phyloP scores from a whole-genome alignment of 2,113 vertebrate genomes.

The Sigmodon hispidus region DNA sequence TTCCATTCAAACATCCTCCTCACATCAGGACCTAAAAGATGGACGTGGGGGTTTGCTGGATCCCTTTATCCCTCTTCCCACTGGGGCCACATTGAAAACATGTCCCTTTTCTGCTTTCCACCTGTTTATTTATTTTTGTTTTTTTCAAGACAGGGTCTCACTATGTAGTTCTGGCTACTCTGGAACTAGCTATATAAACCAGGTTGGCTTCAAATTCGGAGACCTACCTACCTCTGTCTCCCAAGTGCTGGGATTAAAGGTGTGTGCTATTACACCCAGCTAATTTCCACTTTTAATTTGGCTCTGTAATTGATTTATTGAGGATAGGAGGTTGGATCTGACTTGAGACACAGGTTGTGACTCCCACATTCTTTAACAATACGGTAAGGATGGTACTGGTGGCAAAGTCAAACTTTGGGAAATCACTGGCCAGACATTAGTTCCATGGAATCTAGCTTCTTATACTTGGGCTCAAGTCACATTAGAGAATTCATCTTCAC shows the following conservation, averaged over 20 bases:
- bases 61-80: background rate
- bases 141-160: background rate
- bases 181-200: background rate
- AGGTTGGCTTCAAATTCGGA: background rate
- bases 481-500: background rate
- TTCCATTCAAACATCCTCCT: background rate
- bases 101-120: background rate
- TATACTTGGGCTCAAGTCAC: background rate
- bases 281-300: background rate
- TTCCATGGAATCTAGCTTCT: background rate
- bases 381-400: background rate
- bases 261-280: accelerated
- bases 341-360: background rate
- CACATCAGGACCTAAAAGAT: background rate
- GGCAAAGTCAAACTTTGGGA: background rate
- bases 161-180: background rate
- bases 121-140: background rate
- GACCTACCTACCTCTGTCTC: background rate
- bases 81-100: background rate
- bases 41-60: background rate
- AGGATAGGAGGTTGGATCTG: background rate
- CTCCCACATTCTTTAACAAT: background rate
- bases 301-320: background rate
- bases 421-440: background rate
- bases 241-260: background rate